Conservation (phyloP, 2,113 vertebrate species). For the Hemiscyllium ocellatum region DNA sequence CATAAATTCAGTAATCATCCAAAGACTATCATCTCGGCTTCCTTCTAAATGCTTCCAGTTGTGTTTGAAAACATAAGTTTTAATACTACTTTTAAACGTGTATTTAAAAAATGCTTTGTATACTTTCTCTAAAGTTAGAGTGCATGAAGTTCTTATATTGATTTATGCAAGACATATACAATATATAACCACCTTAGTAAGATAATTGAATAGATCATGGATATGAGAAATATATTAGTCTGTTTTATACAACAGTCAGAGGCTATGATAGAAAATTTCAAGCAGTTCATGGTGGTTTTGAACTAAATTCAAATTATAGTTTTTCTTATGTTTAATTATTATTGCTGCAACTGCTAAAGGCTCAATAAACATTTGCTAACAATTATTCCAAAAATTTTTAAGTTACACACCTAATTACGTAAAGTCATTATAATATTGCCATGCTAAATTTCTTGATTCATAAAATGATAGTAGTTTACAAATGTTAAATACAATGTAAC, state of each 20-base stretch:
- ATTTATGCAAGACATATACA: not conserved
- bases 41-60: not conserved
- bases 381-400: not conserved
- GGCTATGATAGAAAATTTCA: not conserved
- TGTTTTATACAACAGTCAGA: not conserved
- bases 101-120: not conserved
- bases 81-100: not conserved
- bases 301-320: not conserved
- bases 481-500: not conserved
- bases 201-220: not conserved
- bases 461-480: not conserved
- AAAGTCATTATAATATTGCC: not conserved
- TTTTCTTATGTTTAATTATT: not conserved
- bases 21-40: not conserved
- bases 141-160: not conserved
- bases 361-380: not conserved
- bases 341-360: not conserved
- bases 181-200: not conserved
- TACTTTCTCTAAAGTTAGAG: not conserved
- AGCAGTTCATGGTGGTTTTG: not conserved
- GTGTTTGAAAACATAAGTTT: not conserved
- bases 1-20: not conserved
- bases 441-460: not conserved
- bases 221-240: not conserved
- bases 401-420: not conserved